These are phyloP conservation scores for Dinocampus coccinellae DNA, from an alignment of 2,888 invertebrate species.

Conservation along the genomic window DNA sequence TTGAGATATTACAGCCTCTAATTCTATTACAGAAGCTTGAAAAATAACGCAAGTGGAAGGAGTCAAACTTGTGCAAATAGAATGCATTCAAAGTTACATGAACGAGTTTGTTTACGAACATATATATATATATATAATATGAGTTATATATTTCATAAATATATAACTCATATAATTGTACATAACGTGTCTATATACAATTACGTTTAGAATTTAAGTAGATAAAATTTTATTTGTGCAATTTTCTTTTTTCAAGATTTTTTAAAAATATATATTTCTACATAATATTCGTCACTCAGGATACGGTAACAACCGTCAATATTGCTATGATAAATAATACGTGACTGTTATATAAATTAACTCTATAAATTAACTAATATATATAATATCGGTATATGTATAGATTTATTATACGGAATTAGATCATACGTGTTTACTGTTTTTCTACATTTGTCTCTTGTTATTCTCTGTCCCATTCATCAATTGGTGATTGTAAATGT, in stretches of 20 bases:
- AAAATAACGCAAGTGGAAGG: not conserved
- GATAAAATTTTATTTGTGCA: slow-evolving; percentile 4
- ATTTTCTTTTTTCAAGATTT: no score
- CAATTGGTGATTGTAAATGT: no score
- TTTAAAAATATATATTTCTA: not conserved
- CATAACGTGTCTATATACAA: not conserved
- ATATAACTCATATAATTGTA: no score
- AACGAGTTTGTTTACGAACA: not conserved
- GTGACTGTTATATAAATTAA: no score
- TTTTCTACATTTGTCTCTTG: not conserved
- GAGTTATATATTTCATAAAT: not conserved
- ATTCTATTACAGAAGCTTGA: slow-evolving; percentile 43
- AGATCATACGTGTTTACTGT: slow-evolving; percentile 5
- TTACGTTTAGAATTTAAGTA: not conserved
- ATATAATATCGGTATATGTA: no score
- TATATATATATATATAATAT: not conserved
- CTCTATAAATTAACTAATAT: no score
- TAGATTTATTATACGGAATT: no score
- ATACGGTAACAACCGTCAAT: slow-evolving; percentile 8
- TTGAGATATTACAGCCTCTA: slow-evolving; percentile 45
- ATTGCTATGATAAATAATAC: not conserved
- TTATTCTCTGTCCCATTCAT: not conserved
- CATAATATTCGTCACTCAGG: not conserved
- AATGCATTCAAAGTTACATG: slow-evolving; percentile 24
- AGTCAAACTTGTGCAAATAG: slow-evolving; percentile 22